These are phyloP conservation scores for Acridotheres tristis DNA, from an alignment of 2,797 vertebrate species.

Conservation along the genomic window DNA sequence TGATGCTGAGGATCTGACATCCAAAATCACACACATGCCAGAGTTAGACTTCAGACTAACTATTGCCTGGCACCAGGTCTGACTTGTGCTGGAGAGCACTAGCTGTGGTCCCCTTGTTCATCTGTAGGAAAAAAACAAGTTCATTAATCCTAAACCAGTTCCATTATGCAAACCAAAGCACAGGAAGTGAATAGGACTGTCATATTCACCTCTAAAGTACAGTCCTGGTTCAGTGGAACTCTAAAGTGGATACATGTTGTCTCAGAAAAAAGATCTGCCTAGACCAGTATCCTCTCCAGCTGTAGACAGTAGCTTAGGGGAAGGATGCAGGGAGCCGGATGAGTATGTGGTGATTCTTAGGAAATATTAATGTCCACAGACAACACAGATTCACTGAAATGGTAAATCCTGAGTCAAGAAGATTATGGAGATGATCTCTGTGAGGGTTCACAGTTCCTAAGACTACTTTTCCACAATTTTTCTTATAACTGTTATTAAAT, in stretches of 20 bases:
- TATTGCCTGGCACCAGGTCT: neutral
- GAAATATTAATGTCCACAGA: neutral
- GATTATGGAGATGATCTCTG: neutral
- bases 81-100: neutral
- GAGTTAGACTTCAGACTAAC: neutral
- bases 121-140: neutral
- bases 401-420: neutral
- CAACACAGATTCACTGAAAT: neutral
- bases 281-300: neutral
- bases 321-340: neutral
- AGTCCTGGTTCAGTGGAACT: neutral
- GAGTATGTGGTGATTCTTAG: neutral
- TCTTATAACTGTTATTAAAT: conserved; percentile 8
- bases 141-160: neutral
- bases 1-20: neutral
- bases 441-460: neutral
- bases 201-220: neutral
- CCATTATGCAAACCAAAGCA: neutral
- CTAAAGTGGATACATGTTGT: neutral
- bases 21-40: neutral
- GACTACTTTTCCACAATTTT: neutral
- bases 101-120: neutral
- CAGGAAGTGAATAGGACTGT: neutral
- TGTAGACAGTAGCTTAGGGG: neutral
- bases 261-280: neutral